These are phyloP conservation scores for Notospermus geniculatus DNA, from an alignment of 1,140 invertebrate species.

Conservation along the genomic window DNA sequence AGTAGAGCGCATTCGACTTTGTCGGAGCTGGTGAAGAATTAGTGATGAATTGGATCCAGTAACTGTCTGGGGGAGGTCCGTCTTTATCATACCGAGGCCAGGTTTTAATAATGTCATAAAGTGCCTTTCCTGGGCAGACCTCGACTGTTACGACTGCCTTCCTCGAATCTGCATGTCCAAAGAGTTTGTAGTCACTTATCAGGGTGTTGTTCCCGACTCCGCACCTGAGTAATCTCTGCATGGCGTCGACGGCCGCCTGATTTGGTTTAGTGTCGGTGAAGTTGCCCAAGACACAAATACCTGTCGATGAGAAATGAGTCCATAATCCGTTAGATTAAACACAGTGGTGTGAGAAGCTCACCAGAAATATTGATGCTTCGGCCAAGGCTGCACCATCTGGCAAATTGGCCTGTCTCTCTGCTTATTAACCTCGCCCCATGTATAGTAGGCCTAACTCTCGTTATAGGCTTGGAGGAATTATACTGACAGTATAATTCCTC, in stretches of 20 bases:
- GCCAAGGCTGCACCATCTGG: not conserved
- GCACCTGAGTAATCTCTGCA: constrained; percentile 28
- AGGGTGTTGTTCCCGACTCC: constrained; percentile 26
- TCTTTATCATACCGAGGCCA: constrained; percentile 58
- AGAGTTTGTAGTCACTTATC: constrained; percentile 22
- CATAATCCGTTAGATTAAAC: not conserved
- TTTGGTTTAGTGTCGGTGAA: constrained; percentile 29
- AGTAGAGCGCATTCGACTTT: no score
- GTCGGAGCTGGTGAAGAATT: no score
- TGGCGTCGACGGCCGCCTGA: constrained; percentile 23
- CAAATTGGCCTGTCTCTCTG: no score
- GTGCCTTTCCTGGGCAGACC: constrained; percentile 31
- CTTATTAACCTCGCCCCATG: no score
- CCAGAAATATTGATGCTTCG: not conserved
- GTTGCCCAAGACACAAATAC: constrained; percentile 67
- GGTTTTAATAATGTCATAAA: constrained; percentile 61
- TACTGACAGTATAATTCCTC: no score
- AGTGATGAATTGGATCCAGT: no score
- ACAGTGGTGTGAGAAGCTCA: not conserved
- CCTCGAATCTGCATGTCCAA: constrained; percentile 33
- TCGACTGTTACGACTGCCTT: no score
- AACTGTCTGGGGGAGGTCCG: no score
- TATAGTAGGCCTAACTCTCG: no score
- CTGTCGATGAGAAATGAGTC: not conserved
- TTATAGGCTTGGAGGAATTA: no score